Evolutionary conservation across 2,797 vertebrate species (phyloP).

Genomic region (Rhinophrynus dorsalis): DNA sequence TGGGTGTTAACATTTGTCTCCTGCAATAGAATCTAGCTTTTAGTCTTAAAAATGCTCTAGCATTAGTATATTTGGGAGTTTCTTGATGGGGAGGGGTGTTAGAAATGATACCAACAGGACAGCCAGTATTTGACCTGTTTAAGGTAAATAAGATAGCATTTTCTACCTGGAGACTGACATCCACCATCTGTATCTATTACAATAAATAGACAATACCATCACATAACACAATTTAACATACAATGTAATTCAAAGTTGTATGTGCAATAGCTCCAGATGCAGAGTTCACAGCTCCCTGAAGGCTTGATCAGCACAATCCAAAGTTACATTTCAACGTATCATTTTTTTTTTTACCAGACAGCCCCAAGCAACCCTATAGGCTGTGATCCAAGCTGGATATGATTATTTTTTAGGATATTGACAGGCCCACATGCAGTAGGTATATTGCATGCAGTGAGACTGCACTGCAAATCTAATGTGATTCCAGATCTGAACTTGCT

Average conservation of each 20-base stretch:
- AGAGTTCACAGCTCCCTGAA: conserved; percentile 2
- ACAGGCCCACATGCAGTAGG: conserved; percentile 8
- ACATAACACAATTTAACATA: neutral
- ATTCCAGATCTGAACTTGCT: conserved; percentile 30
- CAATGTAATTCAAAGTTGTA: neutral
- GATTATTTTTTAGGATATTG: conserved; percentile 11
- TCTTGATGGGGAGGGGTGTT: too few species aligned
- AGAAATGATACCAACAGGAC: too few species aligned
- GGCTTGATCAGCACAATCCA: conserved; percentile 29
- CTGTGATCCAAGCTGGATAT: conserved; percentile 20
- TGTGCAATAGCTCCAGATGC: conserved; percentile 27
- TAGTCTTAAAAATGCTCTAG: too few species aligned
- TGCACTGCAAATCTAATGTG: conserved; percentile 51
- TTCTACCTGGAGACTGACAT: neutral
- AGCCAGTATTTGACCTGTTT: too few species aligned
- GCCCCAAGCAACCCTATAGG: conserved; percentile 15
- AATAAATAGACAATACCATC: neutral
- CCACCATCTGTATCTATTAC: neutral
- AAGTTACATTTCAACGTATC: conserved; percentile 14
- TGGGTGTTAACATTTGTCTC: too few species aligned
- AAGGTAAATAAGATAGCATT: too few species aligned
- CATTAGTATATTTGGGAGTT: too few species aligned
- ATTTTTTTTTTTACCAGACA: conserved; percentile 22
- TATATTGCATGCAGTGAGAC: conserved; percentile 20
- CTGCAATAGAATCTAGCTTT: too few species aligned